phyloP scores from a whole-genome alignment of 23 tunicate species.

The Phallusia fumigata region DNA sequence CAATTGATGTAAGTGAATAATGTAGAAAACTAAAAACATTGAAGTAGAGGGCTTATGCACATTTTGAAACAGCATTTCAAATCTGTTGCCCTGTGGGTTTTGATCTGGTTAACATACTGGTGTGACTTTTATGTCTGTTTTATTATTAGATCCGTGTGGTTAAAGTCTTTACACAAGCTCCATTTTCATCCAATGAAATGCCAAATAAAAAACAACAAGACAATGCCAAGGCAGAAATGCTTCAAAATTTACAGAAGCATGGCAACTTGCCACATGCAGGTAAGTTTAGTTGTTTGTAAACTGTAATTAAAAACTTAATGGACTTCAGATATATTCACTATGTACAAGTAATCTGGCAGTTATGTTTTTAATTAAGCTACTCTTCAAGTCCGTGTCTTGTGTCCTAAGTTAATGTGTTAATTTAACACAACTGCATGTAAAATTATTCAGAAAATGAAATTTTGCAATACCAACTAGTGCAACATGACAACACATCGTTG shows the following conservation, averaged over 20 bases:
- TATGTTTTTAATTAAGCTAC: no score
- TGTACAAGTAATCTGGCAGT: no score
- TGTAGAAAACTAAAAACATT: no score
- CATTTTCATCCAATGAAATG: not conserved
- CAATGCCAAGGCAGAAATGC: constrained; percentile 10
- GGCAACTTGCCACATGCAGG: constrained; percentile 23
- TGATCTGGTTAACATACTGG: not conserved
- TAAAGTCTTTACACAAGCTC: not conserved
- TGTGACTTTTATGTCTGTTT: not conserved
- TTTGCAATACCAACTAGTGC: no score
- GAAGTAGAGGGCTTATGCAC: no score
- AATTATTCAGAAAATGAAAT: no score
- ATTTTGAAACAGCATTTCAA: not conserved
- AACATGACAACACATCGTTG: no score
- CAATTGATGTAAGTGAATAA: not conserved
- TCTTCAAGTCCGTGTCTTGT: no score
- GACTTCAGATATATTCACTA: no score
- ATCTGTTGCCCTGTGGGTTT: not conserved
- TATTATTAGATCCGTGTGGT: not conserved
- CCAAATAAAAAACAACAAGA: constrained; percentile 38
- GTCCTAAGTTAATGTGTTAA: no score
- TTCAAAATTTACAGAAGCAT: constrained; percentile 13
- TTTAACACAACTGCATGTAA: no score
- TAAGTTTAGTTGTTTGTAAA: not conserved
- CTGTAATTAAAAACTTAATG: not conserved